Evolutionary conservation across 2,113 vertebrate species (phyloP).

Genomic region (Brienomyrus longianalis): DNA sequence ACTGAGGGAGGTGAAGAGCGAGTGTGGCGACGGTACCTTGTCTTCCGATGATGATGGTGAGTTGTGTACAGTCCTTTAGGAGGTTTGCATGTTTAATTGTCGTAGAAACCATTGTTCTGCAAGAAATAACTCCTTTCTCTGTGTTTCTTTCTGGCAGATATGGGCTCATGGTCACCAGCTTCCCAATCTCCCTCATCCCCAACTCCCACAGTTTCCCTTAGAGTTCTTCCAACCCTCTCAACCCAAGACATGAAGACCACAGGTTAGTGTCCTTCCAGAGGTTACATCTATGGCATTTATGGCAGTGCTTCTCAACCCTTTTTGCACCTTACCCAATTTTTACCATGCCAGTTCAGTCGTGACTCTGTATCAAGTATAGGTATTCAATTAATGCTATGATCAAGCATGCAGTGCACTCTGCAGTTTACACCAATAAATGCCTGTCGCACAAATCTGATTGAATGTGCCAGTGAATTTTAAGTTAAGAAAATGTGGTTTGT

Average conservation of each 20-base stretch:
- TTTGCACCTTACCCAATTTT: neutral
- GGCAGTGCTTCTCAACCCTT: neutral
- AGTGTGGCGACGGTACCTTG: slow-evolving; percentile 81
- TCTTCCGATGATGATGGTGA: slow-evolving; percentile 95
- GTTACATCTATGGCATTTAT: neutral
- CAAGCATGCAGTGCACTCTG: too few relatives aligned
- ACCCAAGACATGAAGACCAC: slow-evolving; percentile 90
- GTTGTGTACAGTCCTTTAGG: neutral
- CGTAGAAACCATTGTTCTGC: neutral
- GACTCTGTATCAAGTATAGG: too few relatives aligned
- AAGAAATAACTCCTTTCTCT: neutral
- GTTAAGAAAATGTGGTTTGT: too few relatives aligned
- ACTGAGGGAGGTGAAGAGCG: slow-evolving; percentile 82
- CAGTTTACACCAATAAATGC: too few relatives aligned
- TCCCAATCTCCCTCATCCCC: slow-evolving; percentile 68
- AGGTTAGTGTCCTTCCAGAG: slow-evolving; percentile 57
- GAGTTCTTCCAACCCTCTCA: slow-evolving; percentile 82
- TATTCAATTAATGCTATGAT: too few relatives aligned
- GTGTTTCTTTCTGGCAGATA: slow-evolving; percentile 57
- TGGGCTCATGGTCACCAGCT: slow-evolving; percentile 73
- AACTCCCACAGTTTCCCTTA: slow-evolving; percentile 72
- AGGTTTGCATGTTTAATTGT: neutral
- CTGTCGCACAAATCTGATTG: too few relatives aligned
- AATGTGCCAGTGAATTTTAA: too few relatives aligned
- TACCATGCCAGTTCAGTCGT: too few relatives aligned